A percentile compares a stretch with the other conserved stretches of the same genome.
phyloP scores from a whole-genome alignment of 2,797 vertebrate genomes.

The Capromys pilorides region DNA sequence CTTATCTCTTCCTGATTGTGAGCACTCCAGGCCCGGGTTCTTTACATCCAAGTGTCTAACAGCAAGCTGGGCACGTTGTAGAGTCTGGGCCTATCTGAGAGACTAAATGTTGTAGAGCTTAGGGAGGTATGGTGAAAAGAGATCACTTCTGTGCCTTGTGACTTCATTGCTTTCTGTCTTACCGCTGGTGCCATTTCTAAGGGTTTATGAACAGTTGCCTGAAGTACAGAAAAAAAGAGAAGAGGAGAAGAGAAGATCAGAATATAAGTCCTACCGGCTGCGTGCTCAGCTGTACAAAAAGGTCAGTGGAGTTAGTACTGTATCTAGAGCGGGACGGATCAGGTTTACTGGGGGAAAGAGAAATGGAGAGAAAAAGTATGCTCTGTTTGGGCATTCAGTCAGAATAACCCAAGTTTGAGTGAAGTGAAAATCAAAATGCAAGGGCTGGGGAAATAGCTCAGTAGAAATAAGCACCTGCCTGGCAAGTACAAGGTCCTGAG shows the following conservation, averaged over 20 bases:
- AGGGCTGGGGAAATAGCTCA: no score
- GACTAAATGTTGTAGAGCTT: background rate
- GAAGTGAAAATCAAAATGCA: background rate
- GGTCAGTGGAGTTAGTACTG: conserved; percentile 82
- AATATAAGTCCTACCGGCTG: conserved; percentile 90
- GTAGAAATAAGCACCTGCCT: no score
- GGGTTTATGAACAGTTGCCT: conserved; percentile 94
- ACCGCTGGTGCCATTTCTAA: conserved; percentile 73
- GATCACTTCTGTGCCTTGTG: background rate
- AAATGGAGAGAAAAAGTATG: background rate
- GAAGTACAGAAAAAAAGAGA: conserved; percentile 91
- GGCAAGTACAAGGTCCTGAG: no score
- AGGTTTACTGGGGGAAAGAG: background rate
- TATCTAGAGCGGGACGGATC: background rate
- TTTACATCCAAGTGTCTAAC: background rate
- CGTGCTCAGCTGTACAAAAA: conserved; percentile 93
- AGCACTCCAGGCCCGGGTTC: background rate
- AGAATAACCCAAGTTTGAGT: background rate
- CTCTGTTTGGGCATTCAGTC: background rate
- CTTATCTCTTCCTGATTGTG: background rate
- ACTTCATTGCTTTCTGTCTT: conserved; percentile 46
- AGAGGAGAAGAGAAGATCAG: conserved; percentile 89
- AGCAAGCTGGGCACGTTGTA: background rate
- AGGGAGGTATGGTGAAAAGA: background rate
- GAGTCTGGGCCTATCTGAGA: background rate